Conservation (phyloP, 2,113 vertebrate species). For the Bos indicus region DNA sequence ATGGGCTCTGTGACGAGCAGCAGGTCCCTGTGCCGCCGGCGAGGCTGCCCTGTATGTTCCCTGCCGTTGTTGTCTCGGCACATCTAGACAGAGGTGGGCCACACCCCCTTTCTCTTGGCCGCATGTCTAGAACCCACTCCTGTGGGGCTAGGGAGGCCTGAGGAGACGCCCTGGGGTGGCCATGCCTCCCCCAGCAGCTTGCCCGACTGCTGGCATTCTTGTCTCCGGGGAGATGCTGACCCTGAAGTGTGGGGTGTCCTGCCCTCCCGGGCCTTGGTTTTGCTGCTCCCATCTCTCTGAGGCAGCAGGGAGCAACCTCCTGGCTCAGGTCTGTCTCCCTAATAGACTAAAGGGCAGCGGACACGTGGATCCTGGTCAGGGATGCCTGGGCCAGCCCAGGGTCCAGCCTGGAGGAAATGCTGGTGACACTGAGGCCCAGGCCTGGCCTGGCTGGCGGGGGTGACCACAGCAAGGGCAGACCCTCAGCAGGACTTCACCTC, state of each 20-base stretch:
- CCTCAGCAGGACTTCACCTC: not conserved
- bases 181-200: not conserved
- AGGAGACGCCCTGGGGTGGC: no score
- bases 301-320: not conserved
- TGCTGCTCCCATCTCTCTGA: not conserved
- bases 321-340: not conserved
- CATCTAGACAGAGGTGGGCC: no score
- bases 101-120: not conserved
- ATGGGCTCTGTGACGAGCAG: no score
- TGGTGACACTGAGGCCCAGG: not conserved
- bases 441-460: not conserved
- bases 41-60: not conserved
- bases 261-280: not conserved
- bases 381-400: not conserved
- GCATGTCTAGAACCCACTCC: not conserved
- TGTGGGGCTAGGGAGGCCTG: no score
- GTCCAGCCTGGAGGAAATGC: not conserved
- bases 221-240: fast-evolving
- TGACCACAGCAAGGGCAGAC: not conserved
- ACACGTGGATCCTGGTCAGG: not conserved
- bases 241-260: not conserved
- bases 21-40: no score
- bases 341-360: not conserved
- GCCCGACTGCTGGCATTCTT: not conserved
- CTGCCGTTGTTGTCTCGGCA: fast-evolving